These are phyloP conservation scores for Drosophila sp. DNA, from an alignment of 1,140 invertebrate species.

Conservation along the genomic window DNA sequence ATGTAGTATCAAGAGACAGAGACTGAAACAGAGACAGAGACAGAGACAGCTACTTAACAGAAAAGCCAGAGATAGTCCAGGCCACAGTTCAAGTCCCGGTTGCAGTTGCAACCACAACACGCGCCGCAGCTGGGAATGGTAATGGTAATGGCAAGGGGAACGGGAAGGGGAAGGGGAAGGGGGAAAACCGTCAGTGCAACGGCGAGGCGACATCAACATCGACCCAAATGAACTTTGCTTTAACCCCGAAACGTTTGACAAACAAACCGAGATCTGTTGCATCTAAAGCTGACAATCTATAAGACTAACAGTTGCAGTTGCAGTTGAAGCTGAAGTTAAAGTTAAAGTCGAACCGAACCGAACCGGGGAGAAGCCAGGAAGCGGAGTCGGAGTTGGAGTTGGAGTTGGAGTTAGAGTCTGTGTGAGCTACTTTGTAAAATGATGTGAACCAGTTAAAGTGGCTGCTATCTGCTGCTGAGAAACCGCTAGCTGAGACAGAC, in stretches of 20 bases:
- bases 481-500: slow-evolving; percentile 75
- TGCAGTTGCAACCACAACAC: slow-evolving; percentile 54
- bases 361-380: no score
- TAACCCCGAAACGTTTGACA: slow-evolving; percentile 74
- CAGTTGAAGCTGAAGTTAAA: slow-evolving; percentile 1
- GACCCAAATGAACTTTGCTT: slow-evolving; percentile 75
- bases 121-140: slow-evolving; percentile 49
- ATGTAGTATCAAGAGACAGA: slow-evolving; percentile 53
- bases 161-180: slow-evolving; percentile 39
- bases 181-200: slow-evolving; percentile 45
- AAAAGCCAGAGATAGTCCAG: slow-evolving; percentile 42
- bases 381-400: slow-evolving; percentile 8
- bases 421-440: slow-evolving; percentile 73
- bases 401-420: slow-evolving; percentile 10
- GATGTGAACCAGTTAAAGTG: slow-evolving; percentile 80
- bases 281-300: slow-evolving; percentile 70
- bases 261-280: slow-evolving; percentile 65
- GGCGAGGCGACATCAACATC: slow-evolving; percentile 36
- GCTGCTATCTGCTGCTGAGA: slow-evolving; percentile 53
- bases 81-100: slow-evolving; percentile 53
- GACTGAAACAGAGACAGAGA: no score
- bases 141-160: no score
- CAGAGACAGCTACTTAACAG: slow-evolving; percentile 44
- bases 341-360: no score
- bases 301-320: slow-evolving; percentile 24